These are phyloP conservation scores for Phortica magna DNA, from an alignment of 2,888 invertebrate genomes.

Conservation along the genomic window DNA sequence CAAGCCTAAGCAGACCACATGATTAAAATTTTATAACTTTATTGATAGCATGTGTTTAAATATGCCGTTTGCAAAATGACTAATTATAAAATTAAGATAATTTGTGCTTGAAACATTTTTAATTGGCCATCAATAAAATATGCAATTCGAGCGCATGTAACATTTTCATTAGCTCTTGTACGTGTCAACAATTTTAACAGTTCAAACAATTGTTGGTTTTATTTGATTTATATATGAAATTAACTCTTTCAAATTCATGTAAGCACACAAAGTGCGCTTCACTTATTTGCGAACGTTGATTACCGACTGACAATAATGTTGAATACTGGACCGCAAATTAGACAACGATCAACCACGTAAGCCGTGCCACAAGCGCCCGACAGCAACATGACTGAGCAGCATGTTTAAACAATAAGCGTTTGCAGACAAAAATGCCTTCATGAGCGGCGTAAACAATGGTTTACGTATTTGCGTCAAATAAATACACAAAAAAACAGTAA, in stretches of 20 bases:
- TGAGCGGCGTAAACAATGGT: slow-evolving; percentile 1
- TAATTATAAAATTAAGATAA: too few relatives aligned
- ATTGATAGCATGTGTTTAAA: too few relatives aligned
- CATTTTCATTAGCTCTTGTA: background rate
- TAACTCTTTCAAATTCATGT: background rate
- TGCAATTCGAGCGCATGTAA: too few relatives aligned
- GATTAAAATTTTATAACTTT: too few relatives aligned
- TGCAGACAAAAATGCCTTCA: background rate
- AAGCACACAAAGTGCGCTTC: background rate
- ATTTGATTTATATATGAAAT: background rate
- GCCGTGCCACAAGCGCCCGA: background rate
- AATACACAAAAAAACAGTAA: background rate
- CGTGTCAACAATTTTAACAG: background rate
- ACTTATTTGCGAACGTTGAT: background rate
- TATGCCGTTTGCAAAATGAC: too few relatives aligned
- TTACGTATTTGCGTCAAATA: background rate
- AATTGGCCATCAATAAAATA: too few relatives aligned
- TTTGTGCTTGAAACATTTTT: too few relatives aligned
- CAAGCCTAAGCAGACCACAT: too few relatives aligned
- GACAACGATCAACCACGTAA: background rate
- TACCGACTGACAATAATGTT: background rate
- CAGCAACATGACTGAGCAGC: background rate
- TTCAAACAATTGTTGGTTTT: background rate
- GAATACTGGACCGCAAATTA: background rate
- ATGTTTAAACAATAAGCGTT: background rate